Evolutionary conservation across 1,140 invertebrate genomes (phyloP).

Genomic region (Drosophila elegans): DNA sequence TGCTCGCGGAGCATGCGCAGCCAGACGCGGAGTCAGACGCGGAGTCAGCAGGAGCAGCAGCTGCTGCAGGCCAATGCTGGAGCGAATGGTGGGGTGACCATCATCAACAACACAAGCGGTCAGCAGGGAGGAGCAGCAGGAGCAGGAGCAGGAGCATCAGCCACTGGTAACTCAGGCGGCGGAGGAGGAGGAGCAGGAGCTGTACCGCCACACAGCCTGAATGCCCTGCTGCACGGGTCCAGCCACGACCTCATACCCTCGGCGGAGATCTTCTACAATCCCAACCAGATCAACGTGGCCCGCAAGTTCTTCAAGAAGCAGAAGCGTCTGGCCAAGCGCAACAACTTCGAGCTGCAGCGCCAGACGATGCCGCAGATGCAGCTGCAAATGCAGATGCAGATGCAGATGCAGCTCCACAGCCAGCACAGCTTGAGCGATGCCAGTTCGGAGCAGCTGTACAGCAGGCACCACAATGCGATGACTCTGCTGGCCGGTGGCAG

Average conservation of each 20-base stretch:
- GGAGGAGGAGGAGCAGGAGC: not conserved
- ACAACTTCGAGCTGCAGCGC: slow-evolving; percentile 88
- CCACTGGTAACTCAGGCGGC: not conserved
- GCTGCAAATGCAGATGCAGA: slow-evolving; percentile 83
- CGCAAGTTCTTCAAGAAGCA: slow-evolving; percentile 96
- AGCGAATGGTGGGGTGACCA: slow-evolving; percentile 38
- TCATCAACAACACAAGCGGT: slow-evolving; percentile 68
- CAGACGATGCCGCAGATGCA: slow-evolving; percentile 86
- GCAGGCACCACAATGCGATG: slow-evolving; percentile 86
- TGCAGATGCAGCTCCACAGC: slow-evolving; percentile 76
- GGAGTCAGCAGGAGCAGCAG: slow-evolving; percentile 66
- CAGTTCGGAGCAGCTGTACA: slow-evolving; percentile 85
- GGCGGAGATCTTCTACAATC: slow-evolving; percentile 95
- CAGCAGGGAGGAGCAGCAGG: slow-evolving; percentile 60
- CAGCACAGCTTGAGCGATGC: slow-evolving; percentile 86
- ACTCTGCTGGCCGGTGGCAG: slow-evolving; percentile 88
- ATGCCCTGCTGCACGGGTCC: slow-evolving; percentile 78
- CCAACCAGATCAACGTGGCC: slow-evolving; percentile 95
- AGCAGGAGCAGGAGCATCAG: not conserved
- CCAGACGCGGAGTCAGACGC: slow-evolving; percentile 63
- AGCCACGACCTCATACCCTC: slow-evolving; percentile 80
- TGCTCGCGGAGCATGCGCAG: slow-evolving; percentile 85
- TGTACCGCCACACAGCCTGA: slow-evolving; percentile 87
- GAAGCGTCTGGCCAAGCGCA: slow-evolving; percentile 90
- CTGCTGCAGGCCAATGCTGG: slow-evolving; percentile 33